Evolutionary conservation across 2,113 vertebrate genomes (phyloP), one percentile per base, ranked within the genome.

Genomic region (Hippoglossus stenolepis): DNA sequence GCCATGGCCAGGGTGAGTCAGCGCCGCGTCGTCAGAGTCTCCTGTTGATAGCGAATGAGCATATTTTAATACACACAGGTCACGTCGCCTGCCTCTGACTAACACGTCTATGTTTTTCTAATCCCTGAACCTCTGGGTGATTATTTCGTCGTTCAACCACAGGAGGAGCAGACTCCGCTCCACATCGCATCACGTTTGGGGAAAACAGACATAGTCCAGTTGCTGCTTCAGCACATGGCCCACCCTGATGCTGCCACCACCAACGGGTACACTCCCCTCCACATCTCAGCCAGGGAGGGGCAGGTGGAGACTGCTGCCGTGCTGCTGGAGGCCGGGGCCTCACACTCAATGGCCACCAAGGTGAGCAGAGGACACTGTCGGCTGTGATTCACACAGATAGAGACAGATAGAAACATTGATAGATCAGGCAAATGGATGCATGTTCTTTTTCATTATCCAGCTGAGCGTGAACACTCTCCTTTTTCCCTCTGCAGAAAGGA

Each of bases 121-220:
- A 38, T 38, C 68, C 43, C 49, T 8, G 54, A 43, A 6, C 7
- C 18, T 66, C 89, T n/a, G 21, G 56, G 5, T 4, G n/a, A 28
- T 24, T 4, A 45, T 47, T 74, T 91, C 91, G 0, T 93, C 24
- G 35, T 13, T 75, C 24, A 17, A 21, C 62, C 91, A 66, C 92
- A 99, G 98, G 98, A 99, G 95, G 97, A 99, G 87, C 98, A 99
- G 94, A 99, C 98, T 4, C 97, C 98, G 5, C 94, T 99, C 67
- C 98, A 99, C 89, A 99, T 99, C 56, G 95, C 98, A 17, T 98
- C 98, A 21, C 97, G 98, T 79, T 88, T 99, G 92, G 98, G 98
- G 11, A 99, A 99, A 92, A 98, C 98, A 0, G 98, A 99, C 88
- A 99, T 99, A 0, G 98, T 99, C 61, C 98, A 99, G 80, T 93